Base-by-base conservation (phyloP, 1,140 invertebrate genomes). In the Dysdera silvatica region DNA sequence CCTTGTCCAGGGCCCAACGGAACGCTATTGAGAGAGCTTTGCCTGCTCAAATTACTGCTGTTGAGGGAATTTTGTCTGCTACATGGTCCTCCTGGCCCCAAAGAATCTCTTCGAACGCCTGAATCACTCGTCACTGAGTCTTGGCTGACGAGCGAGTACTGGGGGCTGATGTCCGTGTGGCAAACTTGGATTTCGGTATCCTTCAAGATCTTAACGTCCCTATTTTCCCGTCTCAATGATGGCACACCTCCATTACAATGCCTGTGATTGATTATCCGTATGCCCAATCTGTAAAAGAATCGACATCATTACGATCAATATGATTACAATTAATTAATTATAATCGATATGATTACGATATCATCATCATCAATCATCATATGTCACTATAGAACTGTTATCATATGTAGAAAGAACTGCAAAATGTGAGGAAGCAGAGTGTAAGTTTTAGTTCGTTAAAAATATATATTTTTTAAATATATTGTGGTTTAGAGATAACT, bases 131-230 rank as follows among this genome's bases (percentile, higher is more conserved):
- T 31, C 28, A 52, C 8, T 10, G 49, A 54, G 29, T 61, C 59
- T 31, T 49, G 61, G 43, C 61, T 61, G 26, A 49, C 56, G 24
- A 62, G 49, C 55, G 61, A 62, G 56, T 62, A 62, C 61, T 62
- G 61, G 40, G 61, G 61, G 37, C 53, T 62, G 14, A 49, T 18
- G 49, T 61, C 53, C 52, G 48, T 47, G 52, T 55, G 29, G 18
- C 31, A 48, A 40, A 62, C 32, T 20, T 62, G 52, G 24, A 62
- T 53, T 40, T 62, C 61, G 56, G 61, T 62, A 53, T 62, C 61
- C 61, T 62, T 62, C 32, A 62, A 56, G 53, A 62, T 31, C n/a
- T 16, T 28, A 18, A 26, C 35, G 4, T 32, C 32, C 8, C 10
- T 54, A 12, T 24, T 37, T 5, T 54, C 29, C 20, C 28, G 20